phyloP scores from a whole-genome alignment of 1,140 invertebrate species.

The Hormaphis cornu region DNA sequence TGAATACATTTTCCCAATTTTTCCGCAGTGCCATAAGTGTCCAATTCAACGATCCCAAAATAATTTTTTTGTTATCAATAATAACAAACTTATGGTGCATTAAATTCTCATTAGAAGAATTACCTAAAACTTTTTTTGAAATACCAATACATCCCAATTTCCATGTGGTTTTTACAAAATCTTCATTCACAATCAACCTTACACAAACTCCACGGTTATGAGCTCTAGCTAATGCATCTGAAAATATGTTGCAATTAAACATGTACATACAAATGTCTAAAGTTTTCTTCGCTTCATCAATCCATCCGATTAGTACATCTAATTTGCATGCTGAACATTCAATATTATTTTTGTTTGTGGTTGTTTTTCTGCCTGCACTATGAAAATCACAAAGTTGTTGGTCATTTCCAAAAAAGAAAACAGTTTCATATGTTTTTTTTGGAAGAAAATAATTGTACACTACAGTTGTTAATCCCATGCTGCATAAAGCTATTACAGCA shows the following conservation, averaged over 20 bases:
- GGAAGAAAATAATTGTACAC: background rate
- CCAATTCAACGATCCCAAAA: constrained; percentile 13
- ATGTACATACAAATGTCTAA: constrained; percentile 5
- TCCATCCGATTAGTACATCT: background rate
- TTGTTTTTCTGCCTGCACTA: too few species aligned
- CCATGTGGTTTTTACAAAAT: background rate
- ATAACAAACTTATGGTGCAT: constrained; percentile 23
- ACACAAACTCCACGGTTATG: constrained; percentile 1
- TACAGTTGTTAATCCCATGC: background rate
- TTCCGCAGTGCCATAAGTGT: background rate
- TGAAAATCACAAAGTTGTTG: background rate
- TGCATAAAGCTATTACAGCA: too few species aligned
- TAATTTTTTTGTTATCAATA: constrained; percentile 9
- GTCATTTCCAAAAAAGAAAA: background rate
- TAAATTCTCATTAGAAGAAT: background rate
- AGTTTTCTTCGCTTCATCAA: background rate
- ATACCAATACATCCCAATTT: background rate
- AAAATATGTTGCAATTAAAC: background rate
- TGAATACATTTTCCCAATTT: constrained; percentile 13
- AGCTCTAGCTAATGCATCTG: background rate
- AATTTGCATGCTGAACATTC: background rate
- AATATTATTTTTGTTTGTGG: background rate
- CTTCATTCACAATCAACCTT: background rate
- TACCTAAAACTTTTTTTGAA: background rate
- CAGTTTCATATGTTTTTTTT: background rate